Base-by-base conservation (phyloP, 2,113 vertebrate species). In the Eupsittula cactorum region DNA sequence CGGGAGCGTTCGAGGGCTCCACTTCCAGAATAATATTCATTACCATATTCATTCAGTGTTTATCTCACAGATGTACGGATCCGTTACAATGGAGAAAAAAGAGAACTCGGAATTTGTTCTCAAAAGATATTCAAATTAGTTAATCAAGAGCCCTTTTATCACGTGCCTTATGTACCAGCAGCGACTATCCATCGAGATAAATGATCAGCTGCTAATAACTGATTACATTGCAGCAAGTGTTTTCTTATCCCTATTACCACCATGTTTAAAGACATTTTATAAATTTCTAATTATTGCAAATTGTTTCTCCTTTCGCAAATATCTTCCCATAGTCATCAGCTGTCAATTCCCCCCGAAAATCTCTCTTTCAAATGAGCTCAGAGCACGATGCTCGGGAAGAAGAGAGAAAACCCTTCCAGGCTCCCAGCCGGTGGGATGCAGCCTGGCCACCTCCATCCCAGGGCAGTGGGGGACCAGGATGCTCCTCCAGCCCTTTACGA, bases 81-180 rank as follows among this genome's bases (percentile, higher is more conserved):
- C 95, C 41, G 44, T 97, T 97, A 98, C 98, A 98, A 98, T 97
- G 96, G 98, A 82, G 60, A 79, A 97, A 97, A 97, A 96, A 97
- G 97, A 97, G 97, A 98, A 98, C 98, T 97, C 88, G 14, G 96
- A 97, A 98, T 98, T 96, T 96, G 88, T 97, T 96, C 97, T 98
- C 97, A 97, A 98, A 98, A 98, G 98, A 98, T 98, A 98, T 98
- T 98, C 97, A 98, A 98, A 98, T 98, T 97, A 97, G 97, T 98
- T 98, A 98, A 98, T 98, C 98, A 98, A 98, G 98, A 96, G 95
- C 87, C 97, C 97, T 98, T 98, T 98, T 98, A 98, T 97, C 97
- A 96, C 97, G 85, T 80, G 92, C 93, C 96, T 97, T 88, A 29
- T 73, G 78, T 82, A 91, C 95, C 95, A 93, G 92, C 97, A 94